Evolutionary conservation across 2,888 invertebrate genomes (phyloP).

Genomic region (Trachelus stipa): DNA sequence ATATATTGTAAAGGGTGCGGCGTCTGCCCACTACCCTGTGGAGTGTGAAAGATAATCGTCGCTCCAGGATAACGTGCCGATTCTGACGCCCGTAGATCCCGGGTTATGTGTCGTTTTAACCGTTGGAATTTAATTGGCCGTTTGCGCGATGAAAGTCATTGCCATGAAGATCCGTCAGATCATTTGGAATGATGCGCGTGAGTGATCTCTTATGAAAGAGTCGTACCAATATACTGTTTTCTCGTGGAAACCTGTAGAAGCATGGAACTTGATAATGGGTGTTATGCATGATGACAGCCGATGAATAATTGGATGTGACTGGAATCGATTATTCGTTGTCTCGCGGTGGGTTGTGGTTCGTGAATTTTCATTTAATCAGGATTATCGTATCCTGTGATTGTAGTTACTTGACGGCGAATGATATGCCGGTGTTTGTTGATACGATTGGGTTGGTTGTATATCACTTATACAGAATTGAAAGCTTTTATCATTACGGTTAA

Average conservation of each 20-base stretch:
- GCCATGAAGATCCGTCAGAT: background rate
- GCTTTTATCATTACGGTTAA: slow-evolving; percentile 1
- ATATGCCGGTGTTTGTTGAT: background rate
- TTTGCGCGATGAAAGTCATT: background rate
- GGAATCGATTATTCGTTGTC: background rate
- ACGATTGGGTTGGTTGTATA: background rate
- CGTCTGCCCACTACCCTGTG: background rate
- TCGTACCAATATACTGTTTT: background rate
- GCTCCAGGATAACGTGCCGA: background rate
- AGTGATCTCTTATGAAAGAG: background rate
- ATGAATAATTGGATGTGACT: background rate
- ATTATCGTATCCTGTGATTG: background rate
- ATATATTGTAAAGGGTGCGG: background rate
- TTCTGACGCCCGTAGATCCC: background rate
- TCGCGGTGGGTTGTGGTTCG: background rate
- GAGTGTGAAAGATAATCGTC: background rate
- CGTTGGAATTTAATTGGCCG: background rate
- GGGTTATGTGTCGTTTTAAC: background rate
- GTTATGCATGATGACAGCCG: background rate
- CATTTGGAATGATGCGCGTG: background rate
- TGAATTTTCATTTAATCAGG: background rate
- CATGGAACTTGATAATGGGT: background rate
- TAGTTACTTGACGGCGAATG: background rate
- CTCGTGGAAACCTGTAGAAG: background rate
- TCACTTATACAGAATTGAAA: slow-evolving; percentile 11